These are phyloP conservation scores for Labeo catla DNA, from an alignment of 2,113 vertebrate genomes.

Conservation along the genomic window DNA sequence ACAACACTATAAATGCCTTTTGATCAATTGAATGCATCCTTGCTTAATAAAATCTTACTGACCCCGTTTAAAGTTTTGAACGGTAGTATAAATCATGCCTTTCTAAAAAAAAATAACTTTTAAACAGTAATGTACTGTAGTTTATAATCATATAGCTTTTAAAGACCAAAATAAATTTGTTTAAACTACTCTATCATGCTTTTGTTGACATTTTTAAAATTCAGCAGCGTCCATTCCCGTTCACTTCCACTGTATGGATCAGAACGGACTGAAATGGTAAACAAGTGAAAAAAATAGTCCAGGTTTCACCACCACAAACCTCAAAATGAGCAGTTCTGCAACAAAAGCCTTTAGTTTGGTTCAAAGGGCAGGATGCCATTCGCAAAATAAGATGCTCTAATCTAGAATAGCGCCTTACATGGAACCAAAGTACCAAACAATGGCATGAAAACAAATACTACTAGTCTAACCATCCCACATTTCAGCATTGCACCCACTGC, in stretches of 20 bases:
- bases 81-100: no score
- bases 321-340: neutral
- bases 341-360: constrained; percentile 6
- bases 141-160: neutral
- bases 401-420: neutral
- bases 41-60: neutral
- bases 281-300: neutral
- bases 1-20: neutral
- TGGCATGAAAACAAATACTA: neutral
- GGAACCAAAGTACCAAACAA: neutral
- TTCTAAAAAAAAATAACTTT: no score
- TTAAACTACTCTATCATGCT: no score
- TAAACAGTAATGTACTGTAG: neutral
- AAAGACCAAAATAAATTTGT: neutral
- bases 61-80: neutral
- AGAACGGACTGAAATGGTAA: neutral
- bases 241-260: neutral
- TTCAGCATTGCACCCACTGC: neutral
- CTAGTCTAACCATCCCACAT: neutral
- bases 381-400: neutral
- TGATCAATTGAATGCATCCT: neutral
- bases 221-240: neutral
- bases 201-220: neutral
- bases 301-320: neutral
- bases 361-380: neutral